Conservation (phyloP, 1,140 invertebrate genomes). For the Zaprionus taronus region DNA sequence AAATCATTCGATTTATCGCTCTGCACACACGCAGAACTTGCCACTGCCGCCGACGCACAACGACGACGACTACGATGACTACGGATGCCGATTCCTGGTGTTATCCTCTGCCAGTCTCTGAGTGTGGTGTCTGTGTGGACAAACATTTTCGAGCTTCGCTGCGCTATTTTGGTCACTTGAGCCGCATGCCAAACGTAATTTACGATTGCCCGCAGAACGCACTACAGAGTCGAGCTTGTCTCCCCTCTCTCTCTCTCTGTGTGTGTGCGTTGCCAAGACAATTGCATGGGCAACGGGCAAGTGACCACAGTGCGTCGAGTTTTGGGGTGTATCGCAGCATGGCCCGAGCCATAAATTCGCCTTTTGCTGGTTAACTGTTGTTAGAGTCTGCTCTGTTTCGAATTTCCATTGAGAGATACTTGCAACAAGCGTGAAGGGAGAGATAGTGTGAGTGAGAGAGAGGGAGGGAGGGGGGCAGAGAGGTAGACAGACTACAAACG, state of each 20-base stretch:
- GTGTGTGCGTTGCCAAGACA: conserved; percentile 61
- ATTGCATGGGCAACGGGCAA: conserved; percentile 32
- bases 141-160: conserved; percentile 26
- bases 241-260: not conserved
- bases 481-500: not conserved
- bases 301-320: not conserved
- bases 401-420: conserved; percentile 39
- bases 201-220: conserved; percentile 47
- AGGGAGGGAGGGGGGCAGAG: too few relatives aligned
- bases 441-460: not conserved
- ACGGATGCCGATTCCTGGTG: not conserved
- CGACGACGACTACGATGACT: not conserved
- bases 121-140: conserved; percentile 10
- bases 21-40: not conserved
- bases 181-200: conserved; percentile 63
- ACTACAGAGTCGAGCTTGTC: not conserved
- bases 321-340: conserved; percentile 45
- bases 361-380: conserved; percentile 65
- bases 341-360: conserved; percentile 62
- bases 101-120: conserved; percentile 30
- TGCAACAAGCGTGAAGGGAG: not conserved
- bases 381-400: conserved; percentile 19
- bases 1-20: conserved; percentile 58
- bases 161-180: conserved; percentile 56
- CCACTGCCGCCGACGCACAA: not conserved